phyloP scores from a whole-genome alignment of 2,888 invertebrate species.

The Mellilla xanthometata region DNA sequence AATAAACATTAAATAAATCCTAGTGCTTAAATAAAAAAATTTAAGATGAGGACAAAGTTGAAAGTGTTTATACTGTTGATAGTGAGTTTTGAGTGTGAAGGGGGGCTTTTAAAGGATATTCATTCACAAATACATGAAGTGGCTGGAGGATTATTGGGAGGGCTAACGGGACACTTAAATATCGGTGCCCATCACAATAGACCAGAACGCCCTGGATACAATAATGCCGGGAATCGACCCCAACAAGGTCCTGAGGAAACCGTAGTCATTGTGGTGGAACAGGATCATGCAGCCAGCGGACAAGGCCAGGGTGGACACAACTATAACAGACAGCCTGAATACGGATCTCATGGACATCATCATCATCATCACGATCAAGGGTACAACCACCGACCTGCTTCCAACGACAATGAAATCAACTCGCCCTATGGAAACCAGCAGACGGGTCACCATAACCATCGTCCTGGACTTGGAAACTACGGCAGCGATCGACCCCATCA shows the following conservation, averaged over 20 bases:
- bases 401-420: conserved; percentile 1
- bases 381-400: conserved; percentile 10
- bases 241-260: conserved; percentile 39
- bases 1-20: neutral
- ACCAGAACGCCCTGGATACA: conserved; percentile 19
- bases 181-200: conserved; percentile 36
- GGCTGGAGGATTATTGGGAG: conserved; percentile 50
- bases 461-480: neutral
- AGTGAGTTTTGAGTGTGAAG: conserved; percentile 37
- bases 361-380: conserved; percentile 29
- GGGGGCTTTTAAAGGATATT: conserved; percentile 36
- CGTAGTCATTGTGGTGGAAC: conserved; percentile 45
- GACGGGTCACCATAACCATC: neutral
- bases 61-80: conserved; percentile 35
- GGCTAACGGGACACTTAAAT: conserved; percentile 42
- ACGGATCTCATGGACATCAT: conserved; percentile 29
- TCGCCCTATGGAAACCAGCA: conserved; percentile 15
- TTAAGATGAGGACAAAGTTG: conserved; percentile 27
- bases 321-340: conserved; percentile 28
- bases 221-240: conserved; percentile 23
- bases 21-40: neutral
- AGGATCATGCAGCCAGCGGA: conserved; percentile 18
- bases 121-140: conserved; percentile 44
- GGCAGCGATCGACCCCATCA: neutral
- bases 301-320: conserved; percentile 20